phyloP scores from a whole-genome alignment of 2,888 invertebrate species.

The Scaptomyza reducta region DNA sequence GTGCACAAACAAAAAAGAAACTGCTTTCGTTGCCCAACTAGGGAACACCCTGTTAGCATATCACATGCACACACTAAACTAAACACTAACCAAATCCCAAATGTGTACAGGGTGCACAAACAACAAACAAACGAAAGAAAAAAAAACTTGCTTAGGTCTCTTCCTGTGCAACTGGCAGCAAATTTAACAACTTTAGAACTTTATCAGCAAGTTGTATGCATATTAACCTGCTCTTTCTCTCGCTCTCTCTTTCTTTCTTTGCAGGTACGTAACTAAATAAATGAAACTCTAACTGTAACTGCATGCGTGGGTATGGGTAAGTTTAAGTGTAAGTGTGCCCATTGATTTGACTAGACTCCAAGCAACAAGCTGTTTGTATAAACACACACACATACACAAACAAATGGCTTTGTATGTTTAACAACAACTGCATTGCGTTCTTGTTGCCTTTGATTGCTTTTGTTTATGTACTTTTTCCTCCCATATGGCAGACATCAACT shows the following conservation, averaged over 20 bases:
- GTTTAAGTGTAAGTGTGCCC: slow-evolving; percentile 68
- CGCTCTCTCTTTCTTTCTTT: slow-evolving; percentile 28
- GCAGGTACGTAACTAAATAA: slow-evolving; percentile 41
- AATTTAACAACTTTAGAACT: slow-evolving; percentile 57
- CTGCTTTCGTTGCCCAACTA: neutral
- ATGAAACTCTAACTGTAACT: slow-evolving; percentile 51
- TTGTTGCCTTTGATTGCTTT: slow-evolving; percentile 54
- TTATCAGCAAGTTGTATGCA: slow-evolving; percentile 46
- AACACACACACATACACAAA: neutral
- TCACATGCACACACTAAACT: neutral
- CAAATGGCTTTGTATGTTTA: slow-evolving; percentile 23
- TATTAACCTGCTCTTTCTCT: slow-evolving; percentile 36
- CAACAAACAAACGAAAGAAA: neutral
- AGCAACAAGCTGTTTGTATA: slow-evolving; percentile 19
- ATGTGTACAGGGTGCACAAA: slow-evolving; percentile 4
- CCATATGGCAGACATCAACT: slow-evolving; percentile 57
- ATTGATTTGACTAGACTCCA: slow-evolving; percentile 67
- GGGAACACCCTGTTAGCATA: neutral
- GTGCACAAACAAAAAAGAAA: slow-evolving; percentile 1
- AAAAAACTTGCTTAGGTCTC: slow-evolving; percentile 42
- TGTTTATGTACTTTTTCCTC: slow-evolving; percentile 59
- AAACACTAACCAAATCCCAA: neutral
- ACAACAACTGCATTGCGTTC: slow-evolving; percentile 50
- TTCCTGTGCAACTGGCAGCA: slow-evolving; percentile 48
- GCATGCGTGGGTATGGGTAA: slow-evolving; percentile 41